Evolutionary conservation across 2,797 vertebrate genomes (phyloP).

Genomic region (Argentina silus): DNA sequence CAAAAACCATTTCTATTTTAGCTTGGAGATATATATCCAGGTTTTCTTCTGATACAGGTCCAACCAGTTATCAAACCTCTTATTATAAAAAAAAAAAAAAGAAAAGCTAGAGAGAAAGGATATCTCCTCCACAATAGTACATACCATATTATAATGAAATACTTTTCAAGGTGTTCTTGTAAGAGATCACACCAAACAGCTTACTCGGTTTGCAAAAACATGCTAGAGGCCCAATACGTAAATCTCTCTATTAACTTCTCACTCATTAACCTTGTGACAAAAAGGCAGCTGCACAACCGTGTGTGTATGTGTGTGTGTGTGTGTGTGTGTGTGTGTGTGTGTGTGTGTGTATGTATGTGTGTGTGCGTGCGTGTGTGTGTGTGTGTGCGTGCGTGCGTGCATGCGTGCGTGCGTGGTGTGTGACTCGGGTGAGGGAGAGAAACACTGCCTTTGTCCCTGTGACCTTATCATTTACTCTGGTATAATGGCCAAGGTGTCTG

Average conservation of each 20-base stretch:
- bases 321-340: constrained; percentile 1
- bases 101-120: too few relatives aligned
- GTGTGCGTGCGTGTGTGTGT: constrained; percentile 3
- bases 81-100: too few relatives aligned
- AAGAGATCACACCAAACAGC: too few relatives aligned
- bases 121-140: too few relatives aligned
- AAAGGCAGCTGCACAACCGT: background rate
- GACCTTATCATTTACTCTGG: constrained; percentile 64
- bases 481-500: constrained; percentile 62
- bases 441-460: constrained; percentile 45
- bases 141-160: too few relatives aligned
- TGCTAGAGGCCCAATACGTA: background rate
- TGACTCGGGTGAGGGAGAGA: constrained; percentile 31
- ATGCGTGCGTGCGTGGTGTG: constrained; percentile 29
- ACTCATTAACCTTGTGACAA: background rate
- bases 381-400: constrained; percentile 9
- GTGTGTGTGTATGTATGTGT: background rate
- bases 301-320: background rate
- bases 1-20: background rate
- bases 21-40: background rate
- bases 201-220: too few relatives aligned
- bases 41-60: constrained; percentile 32
- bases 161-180: background rate
- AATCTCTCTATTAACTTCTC: background rate
- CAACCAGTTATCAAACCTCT: constrained; percentile 10